Evolutionary conservation across 2,113 vertebrate genomes (phyloP).

Genomic region (Poeciliopsis occidentalis): DNA sequence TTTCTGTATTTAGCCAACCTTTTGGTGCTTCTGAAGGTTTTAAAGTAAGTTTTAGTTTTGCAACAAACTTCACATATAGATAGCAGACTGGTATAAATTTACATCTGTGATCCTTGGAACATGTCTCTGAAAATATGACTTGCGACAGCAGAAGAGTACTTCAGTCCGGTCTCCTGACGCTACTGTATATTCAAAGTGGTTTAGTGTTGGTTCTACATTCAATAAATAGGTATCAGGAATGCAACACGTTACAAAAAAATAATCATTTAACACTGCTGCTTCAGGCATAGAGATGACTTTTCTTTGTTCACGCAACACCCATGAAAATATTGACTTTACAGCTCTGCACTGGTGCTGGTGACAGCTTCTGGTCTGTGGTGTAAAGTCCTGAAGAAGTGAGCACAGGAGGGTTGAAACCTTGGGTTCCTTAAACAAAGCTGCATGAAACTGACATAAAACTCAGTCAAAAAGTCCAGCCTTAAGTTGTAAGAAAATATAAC

Average conservation of each 20-base stretch:
- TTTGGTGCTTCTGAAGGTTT: neutral
- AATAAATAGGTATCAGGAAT: conserved; percentile 2
- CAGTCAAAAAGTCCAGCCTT: conserved; percentile 4
- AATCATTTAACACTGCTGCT: neutral
- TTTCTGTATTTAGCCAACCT: neutral
- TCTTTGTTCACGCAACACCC: neutral
- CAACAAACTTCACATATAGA: neutral
- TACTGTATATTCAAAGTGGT: conserved; percentile 9
- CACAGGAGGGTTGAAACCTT: neutral
- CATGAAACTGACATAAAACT: neutral
- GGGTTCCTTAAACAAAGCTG: conserved; percentile 3
- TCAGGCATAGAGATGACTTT: neutral
- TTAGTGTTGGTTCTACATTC: conserved; percentile 47
- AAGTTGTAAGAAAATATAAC: neutral
- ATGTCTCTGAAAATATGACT: neutral
- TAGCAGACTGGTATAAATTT: neutral
- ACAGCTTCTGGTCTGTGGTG: neutral
- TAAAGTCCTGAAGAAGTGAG: neutral
- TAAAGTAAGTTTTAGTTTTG: neutral
- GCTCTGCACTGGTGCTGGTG: neutral
- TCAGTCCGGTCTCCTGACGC: neutral
- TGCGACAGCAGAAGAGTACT: neutral
- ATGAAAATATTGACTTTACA: neutral
- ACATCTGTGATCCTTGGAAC: neutral
- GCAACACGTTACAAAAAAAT: neutral